Evolutionary conservation across 2,113 vertebrate species (phyloP).

Genomic region (Balaenoptera acutorostrata): DNA sequence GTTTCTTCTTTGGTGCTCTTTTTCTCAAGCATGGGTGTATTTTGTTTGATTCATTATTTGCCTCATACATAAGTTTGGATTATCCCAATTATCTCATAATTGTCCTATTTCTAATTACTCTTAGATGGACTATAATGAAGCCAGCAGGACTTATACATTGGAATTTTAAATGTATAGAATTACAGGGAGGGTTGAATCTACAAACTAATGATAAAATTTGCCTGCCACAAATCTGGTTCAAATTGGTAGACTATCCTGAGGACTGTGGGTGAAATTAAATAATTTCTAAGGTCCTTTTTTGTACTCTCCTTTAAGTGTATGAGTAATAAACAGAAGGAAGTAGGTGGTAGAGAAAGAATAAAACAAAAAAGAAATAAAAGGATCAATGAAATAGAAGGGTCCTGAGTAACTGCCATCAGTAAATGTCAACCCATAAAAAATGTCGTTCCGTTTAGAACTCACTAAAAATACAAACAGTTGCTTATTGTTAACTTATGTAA

Average conservation of each 20-base stretch:
- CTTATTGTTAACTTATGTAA: background rate
- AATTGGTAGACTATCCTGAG: background rate
- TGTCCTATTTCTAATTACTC: constrained; percentile 1
- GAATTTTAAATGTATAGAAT: constrained; percentile 27
- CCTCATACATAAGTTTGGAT: background rate
- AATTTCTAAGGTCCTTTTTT: background rate
- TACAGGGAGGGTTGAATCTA: background rate
- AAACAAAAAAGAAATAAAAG: constrained; percentile 2
- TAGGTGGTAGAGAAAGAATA: background rate
- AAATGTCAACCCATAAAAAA: constrained; percentile 19
- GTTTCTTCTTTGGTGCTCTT: constrained; percentile 21
- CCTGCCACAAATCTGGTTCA: background rate
- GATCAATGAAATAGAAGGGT: background rate
- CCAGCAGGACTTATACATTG: background rate
- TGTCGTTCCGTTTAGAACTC: background rate
- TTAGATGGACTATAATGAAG: background rate
- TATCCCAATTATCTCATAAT: background rate
- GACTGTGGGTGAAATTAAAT: background rate
- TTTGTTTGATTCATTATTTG: constrained; percentile 17
- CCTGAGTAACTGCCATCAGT: background rate
- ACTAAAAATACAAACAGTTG: background rate
- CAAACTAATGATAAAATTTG: constrained; percentile 1
- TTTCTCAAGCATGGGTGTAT: background rate
- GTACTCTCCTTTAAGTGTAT: background rate
- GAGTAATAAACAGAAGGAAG: constrained; percentile 1